Evolutionary conservation across 2,113 vertebrate species (phyloP), one percentile per base, ranked within the genome.

Genomic region (Sceloporus tristichus): DNA sequence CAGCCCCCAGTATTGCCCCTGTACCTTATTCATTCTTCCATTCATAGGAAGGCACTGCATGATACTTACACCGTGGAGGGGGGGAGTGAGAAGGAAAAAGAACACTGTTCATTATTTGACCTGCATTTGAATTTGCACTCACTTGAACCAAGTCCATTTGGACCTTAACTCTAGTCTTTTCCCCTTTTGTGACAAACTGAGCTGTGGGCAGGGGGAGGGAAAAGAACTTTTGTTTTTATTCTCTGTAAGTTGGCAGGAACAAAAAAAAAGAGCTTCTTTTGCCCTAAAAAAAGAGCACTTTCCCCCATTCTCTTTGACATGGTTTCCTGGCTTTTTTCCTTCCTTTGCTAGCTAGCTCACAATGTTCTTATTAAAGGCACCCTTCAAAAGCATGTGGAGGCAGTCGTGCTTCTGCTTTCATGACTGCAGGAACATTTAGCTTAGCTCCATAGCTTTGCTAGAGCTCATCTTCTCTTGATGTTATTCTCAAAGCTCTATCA

Each of bases 401-500:
- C 27, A 70, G 14, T 59, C 21, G 42, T 48, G 21, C 66, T 73
- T 70, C 25, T 68, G 38, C 48, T 53, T 66, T 38, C 80, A 53
- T 11, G 59, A 83, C 25, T 9, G 10, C 38, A 76, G 71, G 71
- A 19, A 82, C 23, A n/a, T 27, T 62, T 19, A 62, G 70, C 40
- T 21, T 34, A 74, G 78, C 59, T 78, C 65, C 27, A 23, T 38
- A 10, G 9, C 68, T 86, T 86, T 53, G 85, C 70, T 75, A 11
- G 9, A 71, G 25, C 27, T 62, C 10, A 68, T 77, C 73, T 56
- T 66, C 9, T 40, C n/a, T 29, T 0, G 0, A 77, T 83, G 14
- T 38, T 25, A 59, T 14, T 34, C 62, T 1, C 9, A 73, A 86
- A 75, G n/a, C 21, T 40, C 79, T 92, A 85, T 82, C 65, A 27